Evolutionary conservation across 2,797 vertebrate genomes (phyloP), one percentile per base, ranked within the genome.

Genomic region (Urosaurus nigricauda): DNA sequence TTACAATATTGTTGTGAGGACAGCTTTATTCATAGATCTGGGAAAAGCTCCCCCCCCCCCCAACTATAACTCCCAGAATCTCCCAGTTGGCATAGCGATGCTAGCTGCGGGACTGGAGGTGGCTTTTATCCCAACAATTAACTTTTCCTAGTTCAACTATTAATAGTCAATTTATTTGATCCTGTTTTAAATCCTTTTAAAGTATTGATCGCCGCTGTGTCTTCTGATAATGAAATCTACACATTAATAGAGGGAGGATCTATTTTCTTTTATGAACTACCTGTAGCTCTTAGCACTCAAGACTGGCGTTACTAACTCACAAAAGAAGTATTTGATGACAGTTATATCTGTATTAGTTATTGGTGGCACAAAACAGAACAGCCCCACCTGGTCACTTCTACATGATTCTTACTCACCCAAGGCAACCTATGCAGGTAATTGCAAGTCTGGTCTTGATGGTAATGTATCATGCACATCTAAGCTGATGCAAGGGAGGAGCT

Each of bases 401-500:
- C n/a, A 16, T 53, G 32, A 35, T 35, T 51, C 60, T 70, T 70
- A 79, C 14, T 86, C 63, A 79, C 26, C 35, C 26, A 24, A 53
- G 16, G 63, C n/a, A 35, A 29, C 60, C n/a, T 56, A 32, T 37
- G 47, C 32, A 21, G 11, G n/a, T 37, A 56, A 32, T 86, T n/a
- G 1, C 60, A 68, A 4, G 16, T 13, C 58, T 70, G 60, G n/a
- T 37, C 47, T 53, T 29, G 75, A 86, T 53, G 47, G 16, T 73
- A 53, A 17, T 84, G 68, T 37, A 29, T 53, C 53, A n/a, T 53
- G 47, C 17, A 32, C 78, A 80, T 47, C 26, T 43, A 14, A 63
- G 86, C 70, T 74, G 43, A 82, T 19, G 17, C 37, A 63, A 63
- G 40, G 86, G 79, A 75, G 40, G 56, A 75, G 43, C 56, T 87